Evolutionary conservation across 2,113 vertebrate species (phyloP), one percentile per base, ranked within the genome.

Genomic region (Mugil cephalus): DNA sequence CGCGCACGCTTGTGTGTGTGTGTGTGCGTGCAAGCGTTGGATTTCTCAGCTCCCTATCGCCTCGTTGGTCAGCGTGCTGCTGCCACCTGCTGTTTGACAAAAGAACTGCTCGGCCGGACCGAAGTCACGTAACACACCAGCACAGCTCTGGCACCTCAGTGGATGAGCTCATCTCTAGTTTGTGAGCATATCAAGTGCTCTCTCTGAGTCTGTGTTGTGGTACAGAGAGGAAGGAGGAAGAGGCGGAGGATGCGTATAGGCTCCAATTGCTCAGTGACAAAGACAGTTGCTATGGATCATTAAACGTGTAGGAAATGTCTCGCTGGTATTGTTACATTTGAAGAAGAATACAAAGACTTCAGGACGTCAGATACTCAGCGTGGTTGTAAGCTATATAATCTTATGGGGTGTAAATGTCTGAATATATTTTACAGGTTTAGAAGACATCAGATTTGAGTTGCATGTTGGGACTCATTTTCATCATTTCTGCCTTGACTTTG

Each of bases 71-170:
- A 10, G 82, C 58, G 14, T 73, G 1, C 77, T 90, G 84, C 89
- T 91, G 88, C 91, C 93, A 87, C 89, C 93, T 89, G 61, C 81
- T 88, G 93, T 46, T 54, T 17, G 66, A 51, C n/a, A 11, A 9
- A 10, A 17, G 36, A 35, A 88, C 68, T 69, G 68, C 74, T 34
- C 12, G 4, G n/a, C 46, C 9, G 46, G 52, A 51, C 51, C 74
- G 86, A 83, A 87, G 86, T 89, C 90, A 89, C 85, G 86, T 87
- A 89, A 85, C 84, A 89, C 87, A 84, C 45, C 78, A 84, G 86
- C 87, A 88, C 58, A 64, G 82, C 78, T 74, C 46, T 69, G 69
- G 83, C 75, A 79, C 51, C 62, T 73, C 77, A 45, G 74, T 18
- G 74, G 74, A 88, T 92, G 87, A 89, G 83, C 87, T 92, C 88